phyloP scores from a whole-genome alignment of 2,113 vertebrate genomes.

The Leucopsar rothschildi region DNA sequence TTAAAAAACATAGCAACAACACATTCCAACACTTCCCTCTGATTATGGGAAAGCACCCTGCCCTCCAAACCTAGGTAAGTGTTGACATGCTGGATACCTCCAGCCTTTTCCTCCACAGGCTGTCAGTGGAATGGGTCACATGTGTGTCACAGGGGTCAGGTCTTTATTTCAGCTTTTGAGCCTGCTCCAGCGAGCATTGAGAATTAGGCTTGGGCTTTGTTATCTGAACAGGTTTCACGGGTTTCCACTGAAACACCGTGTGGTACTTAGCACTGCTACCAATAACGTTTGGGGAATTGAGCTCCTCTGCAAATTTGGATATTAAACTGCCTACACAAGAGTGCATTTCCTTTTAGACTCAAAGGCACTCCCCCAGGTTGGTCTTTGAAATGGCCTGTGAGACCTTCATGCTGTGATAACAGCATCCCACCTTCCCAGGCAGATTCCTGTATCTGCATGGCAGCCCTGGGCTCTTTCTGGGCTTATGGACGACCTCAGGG shows the following conservation, averaged over 20 bases:
- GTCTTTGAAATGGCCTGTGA: background rate
- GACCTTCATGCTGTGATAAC: background rate
- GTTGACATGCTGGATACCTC: background rate
- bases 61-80: constrained; percentile 11
- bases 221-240: background rate
- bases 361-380: background rate
- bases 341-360: background rate
- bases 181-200: background rate
- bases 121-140: background rate
- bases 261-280: background rate
- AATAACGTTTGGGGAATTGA: background rate
- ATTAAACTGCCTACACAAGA: background rate
- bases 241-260: background rate
- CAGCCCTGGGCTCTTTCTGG: background rate
- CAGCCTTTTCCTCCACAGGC: background rate
- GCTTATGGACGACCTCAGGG: background rate
- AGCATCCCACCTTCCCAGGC: background rate
- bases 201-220: background rate
- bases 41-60: constrained; percentile 43
- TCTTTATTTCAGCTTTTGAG: background rate
- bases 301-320: background rate
- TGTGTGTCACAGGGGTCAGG: background rate
- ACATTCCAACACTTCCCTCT: constrained; percentile 49
- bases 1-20: constrained; percentile 52
- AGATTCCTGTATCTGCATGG: background rate